These are phyloP conservation scores for Fistularia commersonii DNA, from an alignment of 2,797 vertebrate species.

Conservation along the genomic window DNA sequence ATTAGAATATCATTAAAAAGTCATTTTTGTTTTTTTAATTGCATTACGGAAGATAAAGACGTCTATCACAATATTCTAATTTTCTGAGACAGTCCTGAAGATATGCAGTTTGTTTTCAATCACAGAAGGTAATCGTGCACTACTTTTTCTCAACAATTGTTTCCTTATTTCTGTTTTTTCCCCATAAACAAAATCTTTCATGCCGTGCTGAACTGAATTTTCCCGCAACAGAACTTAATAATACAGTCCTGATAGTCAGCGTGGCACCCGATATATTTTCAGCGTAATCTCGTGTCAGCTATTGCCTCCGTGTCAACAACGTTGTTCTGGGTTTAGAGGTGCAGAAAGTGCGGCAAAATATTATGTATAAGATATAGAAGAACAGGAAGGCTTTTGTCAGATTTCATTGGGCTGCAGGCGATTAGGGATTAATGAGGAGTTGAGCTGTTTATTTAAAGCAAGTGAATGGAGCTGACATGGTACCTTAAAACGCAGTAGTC, in stretches of 20 bases:
- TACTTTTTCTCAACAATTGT: neutral
- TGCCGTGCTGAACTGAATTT: neutral
- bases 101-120: neutral
- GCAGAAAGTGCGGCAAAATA: slow-evolving; percentile 1
- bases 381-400: slow-evolving; percentile 22
- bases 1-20: too few species aligned
- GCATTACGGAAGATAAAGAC: too few species aligned
- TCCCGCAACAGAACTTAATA: neutral
- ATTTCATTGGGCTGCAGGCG: slow-evolving; percentile 16
- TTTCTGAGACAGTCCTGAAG: too few species aligned
- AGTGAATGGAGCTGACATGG: slow-evolving; percentile 48
- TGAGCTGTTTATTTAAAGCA: slow-evolving; percentile 56
- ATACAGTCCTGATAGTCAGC: neutral
- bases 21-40: too few species aligned
- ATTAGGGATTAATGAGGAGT: slow-evolving; percentile 48
- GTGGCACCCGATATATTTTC: neutral
- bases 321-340: slow-evolving; percentile 11
- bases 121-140: neutral
- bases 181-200: neutral
- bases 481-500: slow-evolving; percentile 54
- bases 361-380: slow-evolving; percentile 2
- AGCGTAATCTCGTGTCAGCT: neutral
- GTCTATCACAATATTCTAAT: too few species aligned
- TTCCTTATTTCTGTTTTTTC: neutral
- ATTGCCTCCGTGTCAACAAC: neutral